phyloP scores from a whole-genome alignment of 2,888 invertebrate species.

The Tipula helvola region DNA sequence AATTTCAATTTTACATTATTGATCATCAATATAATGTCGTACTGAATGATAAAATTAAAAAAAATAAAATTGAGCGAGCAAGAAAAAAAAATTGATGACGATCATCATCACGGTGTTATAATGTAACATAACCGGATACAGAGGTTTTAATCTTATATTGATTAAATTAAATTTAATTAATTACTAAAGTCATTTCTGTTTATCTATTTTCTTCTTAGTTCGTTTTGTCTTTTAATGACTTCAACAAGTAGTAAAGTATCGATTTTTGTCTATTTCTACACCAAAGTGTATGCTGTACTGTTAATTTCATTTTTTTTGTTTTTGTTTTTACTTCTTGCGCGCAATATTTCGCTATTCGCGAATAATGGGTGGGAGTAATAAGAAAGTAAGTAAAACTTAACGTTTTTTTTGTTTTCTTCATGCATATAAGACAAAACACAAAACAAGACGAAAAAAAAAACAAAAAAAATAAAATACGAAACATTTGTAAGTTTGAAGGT shows the following conservation, averaged over 20 bases:
- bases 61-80: neutral
- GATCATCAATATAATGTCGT: neutral
- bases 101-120: neutral
- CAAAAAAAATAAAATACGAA: neutral
- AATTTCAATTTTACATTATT: neutral
- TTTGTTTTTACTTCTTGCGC: neutral
- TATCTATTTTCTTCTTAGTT: neutral
- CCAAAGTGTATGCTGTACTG: neutral
- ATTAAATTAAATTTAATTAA: neutral
- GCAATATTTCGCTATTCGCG: neutral
- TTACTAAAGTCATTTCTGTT: neutral
- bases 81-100: neutral
- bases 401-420: neutral
- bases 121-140: neutral
- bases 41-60: neutral
- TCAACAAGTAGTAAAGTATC: slow-evolving; percentile 4
- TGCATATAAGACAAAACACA: neutral
- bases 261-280: neutral
- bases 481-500: slow-evolving; percentile 4
- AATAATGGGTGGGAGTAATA: neutral
- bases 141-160: neutral
- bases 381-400: neutral
- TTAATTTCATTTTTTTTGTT: neutral
- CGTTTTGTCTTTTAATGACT: neutral
- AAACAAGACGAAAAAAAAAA: neutral